Conservation (phyloP, 2,113 vertebrate genomes). For the Hymenochirus boettgeri region DNA sequence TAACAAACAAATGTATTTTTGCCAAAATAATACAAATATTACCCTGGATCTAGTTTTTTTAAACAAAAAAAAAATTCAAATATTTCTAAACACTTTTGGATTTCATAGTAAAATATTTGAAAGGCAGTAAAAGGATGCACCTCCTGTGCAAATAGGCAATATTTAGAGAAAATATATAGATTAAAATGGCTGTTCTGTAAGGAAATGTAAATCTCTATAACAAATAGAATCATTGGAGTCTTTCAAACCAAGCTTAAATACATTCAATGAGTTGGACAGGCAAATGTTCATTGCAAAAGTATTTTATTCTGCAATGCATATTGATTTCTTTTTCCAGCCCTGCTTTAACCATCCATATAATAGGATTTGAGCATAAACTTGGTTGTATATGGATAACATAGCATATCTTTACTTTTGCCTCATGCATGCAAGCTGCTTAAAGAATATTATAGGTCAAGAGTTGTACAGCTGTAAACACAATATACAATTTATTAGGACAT, state of each 20-base stretch:
- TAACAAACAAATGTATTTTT: slow-evolving; percentile 63
- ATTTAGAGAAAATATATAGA: slow-evolving; percentile 69
- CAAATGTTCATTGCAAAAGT: slow-evolving; percentile 45
- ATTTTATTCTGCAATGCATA: slow-evolving; percentile 2
- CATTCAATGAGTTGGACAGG: slow-evolving; percentile 70
- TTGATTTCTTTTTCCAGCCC: not conserved
- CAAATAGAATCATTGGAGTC: slow-evolving; percentile 53
- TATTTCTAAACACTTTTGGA: slow-evolving; percentile 59
- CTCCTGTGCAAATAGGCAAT: slow-evolving; percentile 74
- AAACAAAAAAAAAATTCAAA: slow-evolving; percentile 64
- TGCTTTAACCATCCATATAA: not conserved
- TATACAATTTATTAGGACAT: not conserved
- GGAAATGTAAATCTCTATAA: slow-evolving; percentile 48
- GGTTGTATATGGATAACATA: not conserved
- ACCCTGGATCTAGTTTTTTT: slow-evolving; percentile 60
- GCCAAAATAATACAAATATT: slow-evolving; percentile 69
- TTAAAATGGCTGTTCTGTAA: slow-evolving; percentile 40
- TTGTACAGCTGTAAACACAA: not conserved
- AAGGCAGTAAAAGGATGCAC: slow-evolving; percentile 74
- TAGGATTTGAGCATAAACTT: slow-evolving; percentile 41
- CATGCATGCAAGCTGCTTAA: not conserved
- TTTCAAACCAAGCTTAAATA: slow-evolving; percentile 60
- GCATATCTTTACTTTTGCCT: too few relatives aligned
- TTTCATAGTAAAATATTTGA: slow-evolving; percentile 58
- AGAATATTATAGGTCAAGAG: not conserved